A percentile compares a stretch with the other conserved stretches of the same genome.
These are phyloP conservation scores for Ptychobarbus kaznakovi DNA, from an alignment of 2,797 vertebrate species.

Conservation along the genomic window DNA sequence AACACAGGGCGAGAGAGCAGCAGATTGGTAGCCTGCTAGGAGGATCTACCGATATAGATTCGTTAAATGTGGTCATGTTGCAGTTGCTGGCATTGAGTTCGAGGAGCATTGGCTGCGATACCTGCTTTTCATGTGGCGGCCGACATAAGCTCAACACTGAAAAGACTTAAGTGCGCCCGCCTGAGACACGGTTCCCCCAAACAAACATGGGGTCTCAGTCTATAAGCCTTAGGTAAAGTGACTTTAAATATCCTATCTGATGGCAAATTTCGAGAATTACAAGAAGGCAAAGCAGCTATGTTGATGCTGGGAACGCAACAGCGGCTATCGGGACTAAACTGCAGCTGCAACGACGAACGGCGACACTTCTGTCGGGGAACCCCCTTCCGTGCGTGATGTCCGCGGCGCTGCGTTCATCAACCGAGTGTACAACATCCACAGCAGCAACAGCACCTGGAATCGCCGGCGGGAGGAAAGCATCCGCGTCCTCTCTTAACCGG, in stretches of 20 bases:
- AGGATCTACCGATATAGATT: slow-evolving; percentile 72
- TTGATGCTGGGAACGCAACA: slow-evolving; percentile 79
- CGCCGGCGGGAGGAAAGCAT: slow-evolving; percentile 74
- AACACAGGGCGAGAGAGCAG: slow-evolving; percentile 72
- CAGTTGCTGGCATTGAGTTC: slow-evolving; percentile 72
- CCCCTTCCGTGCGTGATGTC: slow-evolving; percentile 78
- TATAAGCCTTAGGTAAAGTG: slow-evolving; percentile 75
- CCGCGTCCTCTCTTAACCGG: slow-evolving; percentile 67
- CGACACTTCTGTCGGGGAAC: slow-evolving; percentile 77
- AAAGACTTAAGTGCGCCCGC: slow-evolving; percentile 69
- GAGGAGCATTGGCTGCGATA: slow-evolving; percentile 63
- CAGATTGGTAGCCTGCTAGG: slow-evolving; percentile 72
- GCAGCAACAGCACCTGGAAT: slow-evolving; percentile 67
- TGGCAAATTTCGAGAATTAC: slow-evolving; percentile 81
- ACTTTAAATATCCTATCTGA: slow-evolving; percentile 74
- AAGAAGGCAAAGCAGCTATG: slow-evolving; percentile 78
- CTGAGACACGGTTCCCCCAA: slow-evolving; percentile 71
- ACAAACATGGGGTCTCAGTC: slow-evolving; percentile 82
- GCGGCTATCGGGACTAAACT: slow-evolving; percentile 71
- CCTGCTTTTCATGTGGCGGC: slow-evolving; percentile 49
- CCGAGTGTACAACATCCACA: slow-evolving; percentile 70
- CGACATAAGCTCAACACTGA: slow-evolving; percentile 54
- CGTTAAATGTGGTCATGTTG: slow-evolving; percentile 76
- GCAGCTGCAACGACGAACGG: slow-evolving; percentile 70
- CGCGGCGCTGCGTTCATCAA: slow-evolving; percentile 73